phyloP scores from a whole-genome alignment of 2,113 vertebrate species.

The Protobothrops flavoviridis region DNA sequence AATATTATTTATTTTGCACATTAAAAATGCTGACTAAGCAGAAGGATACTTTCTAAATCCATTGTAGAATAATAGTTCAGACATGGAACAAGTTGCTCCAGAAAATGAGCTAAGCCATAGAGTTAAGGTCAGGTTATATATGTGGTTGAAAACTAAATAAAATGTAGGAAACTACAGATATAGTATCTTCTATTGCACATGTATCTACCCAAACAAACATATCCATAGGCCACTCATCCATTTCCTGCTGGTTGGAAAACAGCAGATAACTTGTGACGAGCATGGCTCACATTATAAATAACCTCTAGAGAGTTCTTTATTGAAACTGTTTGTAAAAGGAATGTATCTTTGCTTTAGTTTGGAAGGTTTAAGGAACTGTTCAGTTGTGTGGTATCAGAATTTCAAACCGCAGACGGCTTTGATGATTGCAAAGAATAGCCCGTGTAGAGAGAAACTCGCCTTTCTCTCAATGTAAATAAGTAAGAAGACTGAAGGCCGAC shows the following conservation, averaged over 20 bases:
- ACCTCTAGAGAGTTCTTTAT: background rate
- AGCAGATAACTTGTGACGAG: background rate
- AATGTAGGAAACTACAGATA: background rate
- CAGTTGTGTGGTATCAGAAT: conserved; percentile 1
- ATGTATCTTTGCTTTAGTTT: background rate
- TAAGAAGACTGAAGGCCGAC: background rate
- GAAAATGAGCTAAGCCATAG: background rate
- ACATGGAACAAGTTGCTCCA: background rate
- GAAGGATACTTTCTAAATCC: background rate
- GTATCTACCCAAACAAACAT: background rate
- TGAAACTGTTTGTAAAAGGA: background rate
- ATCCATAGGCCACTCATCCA: background rate
- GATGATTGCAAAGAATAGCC: background rate
- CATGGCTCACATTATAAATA: background rate
- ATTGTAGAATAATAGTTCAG: background rate
- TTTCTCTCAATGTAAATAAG: background rate
- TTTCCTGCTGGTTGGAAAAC: background rate
- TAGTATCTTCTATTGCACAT: background rate
- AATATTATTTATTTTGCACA: background rate
- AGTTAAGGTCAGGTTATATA: background rate
- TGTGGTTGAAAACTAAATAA: background rate
- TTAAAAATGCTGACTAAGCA: background rate
- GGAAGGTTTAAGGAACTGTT: background rate
- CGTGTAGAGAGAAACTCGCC: too few species aligned
- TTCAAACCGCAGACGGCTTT: background rate